Base-by-base conservation (phyloP, 2,888 invertebrate species). In the Chrysolina americana region DNA sequence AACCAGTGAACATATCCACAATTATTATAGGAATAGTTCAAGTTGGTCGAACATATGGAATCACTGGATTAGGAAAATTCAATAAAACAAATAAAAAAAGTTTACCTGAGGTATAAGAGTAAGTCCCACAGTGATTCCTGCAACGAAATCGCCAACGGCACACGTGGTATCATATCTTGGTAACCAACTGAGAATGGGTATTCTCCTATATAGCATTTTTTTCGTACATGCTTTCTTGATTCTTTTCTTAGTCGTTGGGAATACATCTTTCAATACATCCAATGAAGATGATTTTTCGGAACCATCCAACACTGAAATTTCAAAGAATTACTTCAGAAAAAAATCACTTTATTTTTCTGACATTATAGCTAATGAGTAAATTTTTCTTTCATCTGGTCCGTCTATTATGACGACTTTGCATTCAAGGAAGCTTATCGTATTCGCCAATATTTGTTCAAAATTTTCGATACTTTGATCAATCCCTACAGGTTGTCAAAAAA, bases 31-130 rank as follows among this genome's bases (percentile, higher is more conserved):
- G 8, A 36, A 3, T 36, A 36, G 0, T 0, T 36, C 36, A 36
- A 36, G 36, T 36, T 6, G 36, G 36, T 36, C 8, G 4, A 36
- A 8, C 36, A 36, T 36, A 8, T 28, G 28, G 28, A 28, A 28
- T 3, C 28, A 28, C 28, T 28, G 28, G 5, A 28, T 28, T 3
- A 28, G 28, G 5, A 5, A 28, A 28, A 28, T 5, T 28, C 5
- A 28, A 28, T 28, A 4, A n/a, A 48, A n/a, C 48, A 48, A 48
- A 48, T 8, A 48, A n/a, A 10, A 56, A 65, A 21, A 59, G 48
- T 62, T 73, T 28, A 76, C 94, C 89, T 97, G 97, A 13, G 97
- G 97, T 82, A 98, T 96, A 71, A 98, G 96, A 0, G 97, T 97
- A 75, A 98, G 91, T 0, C 96, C 97, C 11, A 97, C 97, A 1